A percentile compares a stretch with the other conserved stretches of the same genome.
Conservation (phyloP, 1,140 invertebrate genomes). For the Caenorhabditis inopinata region DNA sequence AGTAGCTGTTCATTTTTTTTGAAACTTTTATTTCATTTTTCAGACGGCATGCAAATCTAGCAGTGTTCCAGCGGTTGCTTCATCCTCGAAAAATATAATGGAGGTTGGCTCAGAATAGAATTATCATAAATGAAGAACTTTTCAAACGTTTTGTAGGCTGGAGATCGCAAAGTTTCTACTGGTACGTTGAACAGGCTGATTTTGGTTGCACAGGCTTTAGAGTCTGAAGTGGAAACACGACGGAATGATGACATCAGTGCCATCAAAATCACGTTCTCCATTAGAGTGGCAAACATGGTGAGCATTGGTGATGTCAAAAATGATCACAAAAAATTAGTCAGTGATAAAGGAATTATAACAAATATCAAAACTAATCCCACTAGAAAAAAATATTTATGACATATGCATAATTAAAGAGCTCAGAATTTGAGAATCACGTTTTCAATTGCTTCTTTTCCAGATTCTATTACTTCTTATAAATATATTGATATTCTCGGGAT, state of each 20-base stretch:
- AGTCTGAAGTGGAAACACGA: conserved; percentile 59
- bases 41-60: conserved; percentile 25
- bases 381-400: background rate
- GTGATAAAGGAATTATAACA: background rate
- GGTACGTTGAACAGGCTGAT: conserved; percentile 64
- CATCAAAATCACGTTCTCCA: conserved; percentile 55
- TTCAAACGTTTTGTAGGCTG: background rate
- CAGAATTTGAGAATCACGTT: background rate
- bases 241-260: conserved; percentile 59
- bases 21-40: background rate
- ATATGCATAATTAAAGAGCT: background rate
- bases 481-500: conserved; percentile 57
- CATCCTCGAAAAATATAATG: conserved; percentile 4
- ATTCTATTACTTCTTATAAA: conserved; percentile 55
- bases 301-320: background rate
- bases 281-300: conserved; percentile 63
- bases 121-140: background rate
- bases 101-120: background rate
- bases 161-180: conserved; percentile 57
- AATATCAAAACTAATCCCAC: background rate
- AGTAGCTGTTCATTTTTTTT: background rate
- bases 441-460: conserved; percentile 25
- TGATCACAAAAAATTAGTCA: background rate
- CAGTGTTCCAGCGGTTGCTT: background rate
- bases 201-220: conserved; percentile 60